These are phyloP conservation scores for Sarcoramphus papa DNA, from an alignment of 2,797 vertebrate species.

Conservation along the genomic window DNA sequence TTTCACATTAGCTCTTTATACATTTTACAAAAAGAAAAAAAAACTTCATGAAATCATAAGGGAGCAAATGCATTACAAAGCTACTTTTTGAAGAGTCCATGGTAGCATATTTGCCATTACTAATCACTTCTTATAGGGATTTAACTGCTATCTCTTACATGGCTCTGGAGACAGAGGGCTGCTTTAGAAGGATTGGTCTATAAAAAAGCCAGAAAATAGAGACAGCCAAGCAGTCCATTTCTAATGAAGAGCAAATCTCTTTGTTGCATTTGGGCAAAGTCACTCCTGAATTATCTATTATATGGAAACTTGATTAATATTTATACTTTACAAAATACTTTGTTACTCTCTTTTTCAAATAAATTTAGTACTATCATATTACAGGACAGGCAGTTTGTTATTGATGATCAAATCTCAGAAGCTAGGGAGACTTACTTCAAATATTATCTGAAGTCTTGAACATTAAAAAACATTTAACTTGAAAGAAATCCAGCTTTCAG, in stretches of 20 bases:
- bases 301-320: not conserved
- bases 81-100: not conserved
- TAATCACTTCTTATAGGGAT: not conserved
- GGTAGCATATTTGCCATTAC: not conserved
- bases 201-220: not conserved
- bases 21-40: not conserved
- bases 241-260: not conserved
- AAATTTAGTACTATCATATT: not conserved
- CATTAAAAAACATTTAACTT: not conserved
- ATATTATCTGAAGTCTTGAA: not conserved
- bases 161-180: not conserved
- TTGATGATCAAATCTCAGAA: not conserved
- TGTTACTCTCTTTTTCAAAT: not conserved
- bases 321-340: not conserved
- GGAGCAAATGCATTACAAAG: not conserved
- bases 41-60: not conserved
- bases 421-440: not conserved
- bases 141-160: not conserved
- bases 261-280: not conserved
- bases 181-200: not conserved
- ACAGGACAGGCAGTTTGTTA: not conserved
- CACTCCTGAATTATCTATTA: not conserved
- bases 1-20: not conserved
- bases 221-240: not conserved
- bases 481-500: not conserved